Base-by-base conservation (phyloP, 92 coral and sea anemone species). In the Phenganax marumi region DNA sequence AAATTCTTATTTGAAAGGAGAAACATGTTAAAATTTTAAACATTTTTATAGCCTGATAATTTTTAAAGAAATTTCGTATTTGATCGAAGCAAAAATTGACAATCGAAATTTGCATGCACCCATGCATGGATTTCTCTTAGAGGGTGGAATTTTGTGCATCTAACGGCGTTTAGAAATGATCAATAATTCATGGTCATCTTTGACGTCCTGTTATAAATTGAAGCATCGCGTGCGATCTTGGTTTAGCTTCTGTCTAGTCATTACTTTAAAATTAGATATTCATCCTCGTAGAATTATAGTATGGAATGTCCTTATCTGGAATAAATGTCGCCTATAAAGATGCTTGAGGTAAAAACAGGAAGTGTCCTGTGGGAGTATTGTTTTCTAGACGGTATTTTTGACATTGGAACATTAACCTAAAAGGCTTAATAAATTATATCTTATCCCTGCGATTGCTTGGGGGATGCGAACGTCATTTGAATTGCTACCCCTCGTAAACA, bases 321-420 rank as follows among this genome's bases (percentile, higher is more conserved):
- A 5, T 0, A 33, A 33, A 33, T 1, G 43, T 33, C 43, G 43
- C 43, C 43, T 33, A 33, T 33, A 33, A 33, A 33, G 43, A 33
- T 33, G 43, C 43, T 33, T 33, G 43, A 33, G 5, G 43, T 33
- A 33, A 33, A 33, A 18, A 60, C 19, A 62, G 68, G 68, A 23
- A 62, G 68, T 62, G 33, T 7, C 24, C 8, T 7, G 68, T 62
- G 68, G 68, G 68, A 62, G 68, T 62, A 62, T 62, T 62, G 68
- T 62, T 62, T 23, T 7, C 43, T 62, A 2, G 39, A 39, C 33
- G 10, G 33, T 23, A 23, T 62, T 12, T 3, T 62, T 13, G 17
- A 62, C 24, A 62, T 19, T 62, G 68, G 68, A 21, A 62, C 39
- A 23, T 7, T 19, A 62, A 39, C 8, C 33, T 62, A 9, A 8